These are phyloP conservation scores for Lanius ludovicianus DNA, from an alignment of 2,113 vertebrate genomes.

Conservation along the genomic window DNA sequence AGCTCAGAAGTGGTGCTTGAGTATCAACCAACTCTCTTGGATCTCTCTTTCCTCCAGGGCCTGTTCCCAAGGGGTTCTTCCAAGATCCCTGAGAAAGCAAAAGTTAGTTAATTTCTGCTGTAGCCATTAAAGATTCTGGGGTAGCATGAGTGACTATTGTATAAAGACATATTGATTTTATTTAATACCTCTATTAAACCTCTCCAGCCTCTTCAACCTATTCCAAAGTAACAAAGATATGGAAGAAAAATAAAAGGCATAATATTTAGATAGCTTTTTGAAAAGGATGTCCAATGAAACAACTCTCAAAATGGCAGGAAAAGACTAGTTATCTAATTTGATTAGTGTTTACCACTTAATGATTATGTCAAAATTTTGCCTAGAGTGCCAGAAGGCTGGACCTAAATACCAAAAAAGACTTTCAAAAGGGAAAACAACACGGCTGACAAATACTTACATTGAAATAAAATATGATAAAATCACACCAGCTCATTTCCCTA, in stretches of 20 bases:
- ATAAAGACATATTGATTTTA: not conserved
- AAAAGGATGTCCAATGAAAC: not conserved
- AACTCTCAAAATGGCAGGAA: not conserved
- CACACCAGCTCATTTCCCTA: not conserved
- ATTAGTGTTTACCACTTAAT: not conserved
- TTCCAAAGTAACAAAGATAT: not conserved
- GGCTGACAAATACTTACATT: not conserved
- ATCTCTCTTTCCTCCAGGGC: not conserved
- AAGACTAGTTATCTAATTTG: not conserved
- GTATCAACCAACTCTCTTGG: not conserved
- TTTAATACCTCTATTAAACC: not conserved
- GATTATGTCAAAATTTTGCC: not conserved
- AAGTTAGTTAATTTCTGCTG: not conserved
- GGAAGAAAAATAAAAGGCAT: fast-evolving
- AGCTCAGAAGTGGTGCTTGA: not conserved
- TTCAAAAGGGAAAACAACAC: not conserved
- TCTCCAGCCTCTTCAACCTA: not conserved
- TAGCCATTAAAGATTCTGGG: not conserved
- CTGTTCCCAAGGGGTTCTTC: not conserved
- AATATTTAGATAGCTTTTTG: not conserved
- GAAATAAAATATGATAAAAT: not conserved
- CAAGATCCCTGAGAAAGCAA: not conserved
- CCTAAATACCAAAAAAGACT: not conserved
- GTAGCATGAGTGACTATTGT: not conserved
- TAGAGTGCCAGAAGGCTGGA: not conserved